A percentile compares a stretch with the other conserved stretches of the same genome.
These are phyloP conservation scores for Mantis religiosa DNA, from an alignment of 2,888 invertebrate species.

Conservation along the genomic window DNA sequence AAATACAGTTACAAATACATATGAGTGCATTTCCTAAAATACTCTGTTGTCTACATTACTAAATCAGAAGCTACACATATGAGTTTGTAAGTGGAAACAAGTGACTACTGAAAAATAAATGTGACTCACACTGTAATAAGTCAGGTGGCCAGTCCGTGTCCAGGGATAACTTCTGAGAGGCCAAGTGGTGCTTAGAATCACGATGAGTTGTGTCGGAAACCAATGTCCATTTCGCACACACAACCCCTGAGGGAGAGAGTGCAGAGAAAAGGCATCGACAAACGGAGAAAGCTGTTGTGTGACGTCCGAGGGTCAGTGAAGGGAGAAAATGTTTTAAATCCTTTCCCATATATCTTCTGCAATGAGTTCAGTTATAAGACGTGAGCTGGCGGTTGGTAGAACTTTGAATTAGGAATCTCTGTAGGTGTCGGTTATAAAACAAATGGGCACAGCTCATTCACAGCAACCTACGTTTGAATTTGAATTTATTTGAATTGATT, in stretches of 20 bases:
- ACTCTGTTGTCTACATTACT: too few relatives aligned
- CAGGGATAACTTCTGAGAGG: background rate
- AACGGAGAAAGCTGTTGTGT: background rate
- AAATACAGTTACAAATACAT: too few relatives aligned
- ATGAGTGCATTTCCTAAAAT: too few relatives aligned
- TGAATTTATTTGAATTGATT: too few relatives aligned
- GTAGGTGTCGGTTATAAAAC: too few relatives aligned
- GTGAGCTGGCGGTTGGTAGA: too few relatives aligned
- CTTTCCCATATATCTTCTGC: background rate
- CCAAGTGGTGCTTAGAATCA: background rate
- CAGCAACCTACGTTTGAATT: too few relatives aligned
- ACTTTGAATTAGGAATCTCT: too few relatives aligned
- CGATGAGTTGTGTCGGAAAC: background rate
- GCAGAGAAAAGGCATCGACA: background rate
- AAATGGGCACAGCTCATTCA: too few relatives aligned
- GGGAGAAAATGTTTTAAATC: background rate
- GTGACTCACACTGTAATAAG: background rate
- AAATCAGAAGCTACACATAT: too few relatives aligned
- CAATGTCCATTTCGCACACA: background rate
- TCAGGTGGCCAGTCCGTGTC: background rate
- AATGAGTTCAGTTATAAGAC: background rate
- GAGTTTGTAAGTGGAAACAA: too few relatives aligned
- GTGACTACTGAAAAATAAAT: background rate
- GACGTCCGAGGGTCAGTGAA: background rate
- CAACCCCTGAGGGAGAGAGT: background rate